Base-by-base conservation (phyloP, 92 coral and sea anemone species). In the Parazoanthus darwini region DNA sequence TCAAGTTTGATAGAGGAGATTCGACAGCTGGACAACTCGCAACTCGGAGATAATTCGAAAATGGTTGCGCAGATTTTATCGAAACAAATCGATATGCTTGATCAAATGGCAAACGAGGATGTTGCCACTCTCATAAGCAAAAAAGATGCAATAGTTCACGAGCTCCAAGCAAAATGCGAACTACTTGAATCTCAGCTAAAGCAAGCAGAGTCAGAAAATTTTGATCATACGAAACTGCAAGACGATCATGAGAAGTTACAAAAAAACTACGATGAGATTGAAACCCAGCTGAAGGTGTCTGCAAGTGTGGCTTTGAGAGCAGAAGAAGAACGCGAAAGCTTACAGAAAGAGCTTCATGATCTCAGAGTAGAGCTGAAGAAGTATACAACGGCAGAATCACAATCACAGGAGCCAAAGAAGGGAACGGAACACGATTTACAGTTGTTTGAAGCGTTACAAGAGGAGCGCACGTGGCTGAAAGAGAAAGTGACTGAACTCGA, bases 31-130 rank as follows among this genome's bases (percentile, higher is more conserved):
- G 82, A 88, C 77, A 48, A 66, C 5, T 88, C 79, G 56, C 78
- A 71, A 9, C 73, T 68, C 46, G 78, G 66, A 26, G 86, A 88
- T 5, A 78, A 81, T 20, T 81, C 82, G 0, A 88, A 79, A 36
- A 82, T 20, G 58, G 56, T 88, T 35, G n/a, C 82, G 23, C 37
- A 79, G 48, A 72, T 88, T 29, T 77, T 79, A 37, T 59, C 74
- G 16, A 78, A 79, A 29, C 85, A 59, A 42, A 88, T 88, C 10
- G 54, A 26, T 16, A 74, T 59, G 85, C 67, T 88, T 65, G 90
- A 88, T 67, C 86, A 88, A 26, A 79, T 88, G 44, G 56, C 90
- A n/a, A 88, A 88, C 48, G 71, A 88, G 36, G 90, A 88, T 43
- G 39, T 88, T 15, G 77, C 44, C n/a, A 33, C 8, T 23, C 77